Conservation (phyloP, 2,888 invertebrate species). For the Portevinia maculata region DNA sequence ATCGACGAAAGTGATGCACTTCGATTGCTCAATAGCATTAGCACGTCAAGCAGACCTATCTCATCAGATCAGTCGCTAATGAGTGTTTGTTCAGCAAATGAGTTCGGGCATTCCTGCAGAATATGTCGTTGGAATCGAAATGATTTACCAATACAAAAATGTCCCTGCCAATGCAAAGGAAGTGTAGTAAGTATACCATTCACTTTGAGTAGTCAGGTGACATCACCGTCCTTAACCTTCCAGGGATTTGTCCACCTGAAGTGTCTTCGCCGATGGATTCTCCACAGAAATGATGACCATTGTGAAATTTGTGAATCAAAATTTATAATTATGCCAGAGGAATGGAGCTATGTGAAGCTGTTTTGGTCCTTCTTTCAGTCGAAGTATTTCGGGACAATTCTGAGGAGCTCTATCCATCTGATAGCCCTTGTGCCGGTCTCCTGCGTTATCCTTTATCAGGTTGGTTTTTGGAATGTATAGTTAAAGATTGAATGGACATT, state of each 20-base stretch:
- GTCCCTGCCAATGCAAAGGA: slow-evolving; percentile 81
- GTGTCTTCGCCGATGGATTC: slow-evolving; percentile 80
- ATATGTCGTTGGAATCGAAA: slow-evolving; percentile 80
- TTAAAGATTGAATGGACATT: background rate
- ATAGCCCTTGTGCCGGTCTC: slow-evolving; percentile 79
- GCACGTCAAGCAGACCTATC: slow-evolving; percentile 25
- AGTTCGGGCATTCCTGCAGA: slow-evolving; percentile 79
- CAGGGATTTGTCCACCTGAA: slow-evolving; percentile 80
- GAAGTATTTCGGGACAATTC: slow-evolving; percentile 79
- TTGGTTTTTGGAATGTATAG: background rate
- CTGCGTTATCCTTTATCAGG: slow-evolving; percentile 79
- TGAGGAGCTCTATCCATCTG: slow-evolving; percentile 79
- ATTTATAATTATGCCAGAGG: slow-evolving; percentile 77
- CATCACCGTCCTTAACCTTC: too few species aligned
- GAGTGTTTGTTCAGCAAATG: slow-evolving; percentile 78
- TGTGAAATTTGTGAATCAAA: slow-evolving; percentile 80
- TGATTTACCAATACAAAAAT: slow-evolving; percentile 78
- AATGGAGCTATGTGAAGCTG: slow-evolving; percentile 77
- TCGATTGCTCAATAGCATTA: slow-evolving; percentile 77
- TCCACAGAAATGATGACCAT: slow-evolving; percentile 78
- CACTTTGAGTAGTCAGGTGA: background rate
- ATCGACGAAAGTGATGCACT: slow-evolving; percentile 76
- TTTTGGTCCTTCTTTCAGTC: slow-evolving; percentile 78
- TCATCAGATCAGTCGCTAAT: slow-evolving; percentile 61
- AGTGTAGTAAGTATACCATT: slow-evolving; percentile 78